These are phyloP conservation scores for Sebastes aleutianus DNA, from an alignment of 2,797 vertebrate species.

Conservation along the genomic window DNA sequence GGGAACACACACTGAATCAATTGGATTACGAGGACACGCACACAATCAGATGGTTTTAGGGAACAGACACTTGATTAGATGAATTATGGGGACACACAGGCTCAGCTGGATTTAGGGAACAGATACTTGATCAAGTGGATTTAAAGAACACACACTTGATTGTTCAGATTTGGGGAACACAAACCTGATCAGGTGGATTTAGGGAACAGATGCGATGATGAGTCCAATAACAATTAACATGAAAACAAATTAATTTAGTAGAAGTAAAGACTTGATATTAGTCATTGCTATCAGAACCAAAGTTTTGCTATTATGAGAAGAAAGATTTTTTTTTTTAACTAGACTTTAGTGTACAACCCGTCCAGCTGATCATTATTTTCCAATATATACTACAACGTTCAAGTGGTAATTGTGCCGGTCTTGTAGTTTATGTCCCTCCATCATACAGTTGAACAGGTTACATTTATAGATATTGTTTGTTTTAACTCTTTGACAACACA, in stretches of 20 bases:
- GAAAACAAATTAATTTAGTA: background rate
- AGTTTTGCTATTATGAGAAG: background rate
- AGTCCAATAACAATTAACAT: background rate
- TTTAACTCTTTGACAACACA: background rate
- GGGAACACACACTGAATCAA: too few relatives aligned
- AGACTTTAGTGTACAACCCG: background rate
- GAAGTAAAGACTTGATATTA: background rate
- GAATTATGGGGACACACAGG: too few relatives aligned
- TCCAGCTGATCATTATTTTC: background rate
- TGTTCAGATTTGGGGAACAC: background rate
- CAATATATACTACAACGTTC: background rate
- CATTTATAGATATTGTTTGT: background rate
- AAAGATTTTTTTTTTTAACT: background rate
- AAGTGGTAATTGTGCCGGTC: background rate
- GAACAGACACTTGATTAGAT: too few relatives aligned
- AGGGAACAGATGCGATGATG: background rate
- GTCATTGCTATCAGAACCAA: background rate
- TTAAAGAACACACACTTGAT: too few relatives aligned
- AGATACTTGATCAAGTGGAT: rapidly evolving
- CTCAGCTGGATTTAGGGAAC: too few relatives aligned
- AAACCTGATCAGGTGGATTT: background rate
- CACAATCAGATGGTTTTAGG: too few relatives aligned
- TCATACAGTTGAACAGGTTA: background rate
- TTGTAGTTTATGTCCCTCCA: background rate
- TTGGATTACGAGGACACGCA: too few relatives aligned